Evolutionary conservation across 2,888 invertebrate genomes (phyloP).

Genomic region (Drosophila pegasa): DNA sequence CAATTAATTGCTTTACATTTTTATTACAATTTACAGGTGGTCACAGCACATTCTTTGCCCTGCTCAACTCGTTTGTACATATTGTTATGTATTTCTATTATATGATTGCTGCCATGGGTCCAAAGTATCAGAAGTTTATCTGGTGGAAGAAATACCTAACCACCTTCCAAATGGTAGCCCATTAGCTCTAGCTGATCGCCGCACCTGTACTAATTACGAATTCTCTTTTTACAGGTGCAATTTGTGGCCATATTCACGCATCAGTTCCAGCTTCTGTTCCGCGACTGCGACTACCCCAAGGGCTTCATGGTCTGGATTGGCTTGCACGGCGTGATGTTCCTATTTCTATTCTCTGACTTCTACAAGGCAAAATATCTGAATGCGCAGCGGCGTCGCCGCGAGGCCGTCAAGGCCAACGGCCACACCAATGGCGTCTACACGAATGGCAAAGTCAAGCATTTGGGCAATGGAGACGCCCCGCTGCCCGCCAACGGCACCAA

Average conservation of each 20-base stretch:
- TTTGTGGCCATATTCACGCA: slow-evolving; percentile 96
- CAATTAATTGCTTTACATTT: slow-evolving; percentile 1
- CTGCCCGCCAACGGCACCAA: slow-evolving; percentile 77
- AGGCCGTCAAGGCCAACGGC: slow-evolving; percentile 66
- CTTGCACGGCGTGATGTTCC: slow-evolving; percentile 96
- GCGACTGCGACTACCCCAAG: slow-evolving; percentile 96
- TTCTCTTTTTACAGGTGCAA: slow-evolving; percentile 91
- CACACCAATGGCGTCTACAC: slow-evolving; percentile 63
- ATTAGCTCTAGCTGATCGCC: too few relatives aligned
- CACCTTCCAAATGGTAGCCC: slow-evolving; percentile 96
- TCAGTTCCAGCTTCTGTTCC: slow-evolving; percentile 95
- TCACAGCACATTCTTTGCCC: slow-evolving; percentile 97
- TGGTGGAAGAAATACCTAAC: slow-evolving; percentile 99
- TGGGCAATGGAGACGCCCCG: slow-evolving; percentile 50
- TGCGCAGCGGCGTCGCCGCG: slow-evolving; percentile 67
- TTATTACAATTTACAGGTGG: slow-evolving; percentile 89
- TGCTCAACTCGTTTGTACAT: slow-evolving; percentile 97
- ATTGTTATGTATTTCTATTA: slow-evolving; percentile 99
- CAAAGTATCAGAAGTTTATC: slow-evolving; percentile 95
- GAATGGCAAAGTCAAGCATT: slow-evolving; percentile 63
- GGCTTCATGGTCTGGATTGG: slow-evolving; percentile 97
- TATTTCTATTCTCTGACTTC: slow-evolving; percentile 97
- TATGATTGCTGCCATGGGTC: slow-evolving; percentile 97
- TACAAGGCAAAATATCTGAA: slow-evolving; percentile 92
- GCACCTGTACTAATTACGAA: too few relatives aligned